Evolutionary conservation across 2,113 vertebrate genomes (phyloP), one percentile per base, ranked within the genome.

Genomic region (Peromyscus californicus): DNA sequence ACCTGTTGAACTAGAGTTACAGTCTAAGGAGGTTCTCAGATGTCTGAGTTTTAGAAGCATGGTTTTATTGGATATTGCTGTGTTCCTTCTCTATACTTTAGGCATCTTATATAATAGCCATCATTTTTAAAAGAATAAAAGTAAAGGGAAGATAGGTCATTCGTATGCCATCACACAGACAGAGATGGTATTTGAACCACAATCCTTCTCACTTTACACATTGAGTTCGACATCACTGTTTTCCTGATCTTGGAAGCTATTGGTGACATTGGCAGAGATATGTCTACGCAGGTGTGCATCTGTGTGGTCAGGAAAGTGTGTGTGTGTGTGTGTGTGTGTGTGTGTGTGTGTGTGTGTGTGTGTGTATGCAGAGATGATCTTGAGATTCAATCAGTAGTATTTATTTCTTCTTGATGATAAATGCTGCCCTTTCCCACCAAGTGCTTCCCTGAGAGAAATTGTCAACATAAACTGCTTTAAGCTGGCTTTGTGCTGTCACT

Each of bases 401-500:
- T 90, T 92, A 7, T 86, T 97, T 96, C 61, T 74, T n/a, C 67
- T 57, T 94, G 39, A 61, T 84, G 11, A 31, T 79, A 93, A 93
- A 95, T 89, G 65, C 74, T 97, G 89, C 78, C 72, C 75, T 93
- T 97, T 89, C 59, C 29, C 33, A 70, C 45, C 69, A 86, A 63
- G 85, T 48, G 70, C 92, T 89, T 82, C 70, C 51, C 82, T 79
- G 1, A 42, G 87, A 69, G 39, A 89, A 93, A 6, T 42, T 26
- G 84, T 57, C 95, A 79, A 36, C 57, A 69, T 72, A 72, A 93
- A 91, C 69, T 80, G 76, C 17, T 42, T n/a, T 82, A 59, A 89
- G 45, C 54, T 93, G 59, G 79, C 79, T 93, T 67, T 86, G 51
- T 74, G 74, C 69, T 93, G 48, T 80, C 51, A 78, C 97, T 72